A percentile compares a stretch with the other conserved stretches of the same genome.
phyloP scores from a whole-genome alignment of 2,113 vertebrate species.

The Eptatretus burgeri region DNA sequence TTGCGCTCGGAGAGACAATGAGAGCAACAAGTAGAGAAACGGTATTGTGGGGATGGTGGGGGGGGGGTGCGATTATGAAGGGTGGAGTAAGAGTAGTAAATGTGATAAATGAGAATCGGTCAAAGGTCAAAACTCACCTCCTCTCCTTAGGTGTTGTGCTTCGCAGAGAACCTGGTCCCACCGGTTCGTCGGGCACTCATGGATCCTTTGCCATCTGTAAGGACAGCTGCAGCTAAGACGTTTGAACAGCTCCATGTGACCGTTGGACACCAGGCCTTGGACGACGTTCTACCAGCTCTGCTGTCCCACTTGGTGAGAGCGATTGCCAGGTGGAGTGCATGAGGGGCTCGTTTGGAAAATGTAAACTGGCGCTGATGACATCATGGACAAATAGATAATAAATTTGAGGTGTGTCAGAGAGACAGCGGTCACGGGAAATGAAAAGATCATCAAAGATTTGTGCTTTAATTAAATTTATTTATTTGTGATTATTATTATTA shows the following conservation, averaged over 20 bases:
- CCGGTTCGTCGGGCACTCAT: conserved; percentile 79
- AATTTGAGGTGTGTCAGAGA: no score
- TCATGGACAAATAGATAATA: no score
- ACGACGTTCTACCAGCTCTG: conserved; percentile 67
- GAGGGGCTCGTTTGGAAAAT: no score
- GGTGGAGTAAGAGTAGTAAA: no score
- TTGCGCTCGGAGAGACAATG: conserved; percentile 91
- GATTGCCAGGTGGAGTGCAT: no score
- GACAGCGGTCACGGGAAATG: no score
- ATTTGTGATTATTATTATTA: no score
- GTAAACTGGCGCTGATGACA: no score
- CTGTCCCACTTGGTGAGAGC: conserved; percentile 56
- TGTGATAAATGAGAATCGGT: no score
- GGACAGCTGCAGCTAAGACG: conserved; percentile 84
- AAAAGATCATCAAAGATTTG: no score
- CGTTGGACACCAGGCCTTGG: conserved; percentile 75
- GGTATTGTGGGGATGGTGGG: conserved; percentile 24
- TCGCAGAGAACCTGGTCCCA: conserved; percentile 77
- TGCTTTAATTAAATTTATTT: no score
- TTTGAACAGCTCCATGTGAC: conserved; percentile 94
- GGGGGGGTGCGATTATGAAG: no score
- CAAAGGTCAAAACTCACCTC: neutral
- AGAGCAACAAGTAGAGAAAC: conserved; percentile 91
- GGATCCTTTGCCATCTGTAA: conserved; percentile 71
- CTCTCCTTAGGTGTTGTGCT: conserved; percentile 47